A percentile compares a stretch with the other conserved stretches of the same genome.
Conservation (phyloP, 2,797 vertebrate genomes). For the Enteromius anoplus region DNA sequence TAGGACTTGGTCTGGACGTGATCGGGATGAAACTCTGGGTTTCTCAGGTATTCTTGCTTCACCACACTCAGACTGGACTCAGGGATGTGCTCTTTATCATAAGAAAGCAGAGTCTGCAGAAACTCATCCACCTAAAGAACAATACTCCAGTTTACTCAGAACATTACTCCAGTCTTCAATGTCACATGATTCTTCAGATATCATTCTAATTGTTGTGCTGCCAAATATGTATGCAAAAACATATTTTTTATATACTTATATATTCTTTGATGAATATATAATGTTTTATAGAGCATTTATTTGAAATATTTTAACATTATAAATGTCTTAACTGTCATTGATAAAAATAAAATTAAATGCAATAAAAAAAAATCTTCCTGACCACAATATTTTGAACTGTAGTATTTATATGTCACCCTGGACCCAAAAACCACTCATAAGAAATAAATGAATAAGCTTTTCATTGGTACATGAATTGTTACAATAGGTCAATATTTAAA, state of each 20-base stretch:
- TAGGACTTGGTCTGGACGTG: slow-evolving; percentile 83
- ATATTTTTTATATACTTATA: background rate
- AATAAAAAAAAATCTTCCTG: background rate
- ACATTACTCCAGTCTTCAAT: background rate
- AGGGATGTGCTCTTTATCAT: slow-evolving; percentile 87
- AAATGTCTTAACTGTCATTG: background rate
- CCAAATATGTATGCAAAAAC: background rate
- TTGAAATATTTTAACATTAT: background rate
- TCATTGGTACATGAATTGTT: too few relatives aligned
- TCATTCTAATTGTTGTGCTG: background rate
- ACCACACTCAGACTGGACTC: slow-evolving; percentile 83
- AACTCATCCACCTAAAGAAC: slow-evolving; percentile 83
- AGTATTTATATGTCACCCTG: background rate
- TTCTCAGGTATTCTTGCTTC: slow-evolving; percentile 83
- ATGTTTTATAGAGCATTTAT: background rate
- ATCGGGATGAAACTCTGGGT: slow-evolving; percentile 83
- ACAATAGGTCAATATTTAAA: too few relatives aligned
- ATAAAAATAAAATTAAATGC: too few relatives aligned
- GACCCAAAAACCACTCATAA: too few relatives aligned
- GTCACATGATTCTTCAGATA: background rate
- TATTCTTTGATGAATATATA: background rate
- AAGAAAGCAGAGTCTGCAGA: slow-evolving; percentile 80
- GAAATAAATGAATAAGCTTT: too few relatives aligned
- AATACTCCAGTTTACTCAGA: background rate
- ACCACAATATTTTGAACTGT: background rate